These are phyloP conservation scores for Carettochelys insculpta DNA, from an alignment of 2,113 vertebrate species.

Conservation along the genomic window DNA sequence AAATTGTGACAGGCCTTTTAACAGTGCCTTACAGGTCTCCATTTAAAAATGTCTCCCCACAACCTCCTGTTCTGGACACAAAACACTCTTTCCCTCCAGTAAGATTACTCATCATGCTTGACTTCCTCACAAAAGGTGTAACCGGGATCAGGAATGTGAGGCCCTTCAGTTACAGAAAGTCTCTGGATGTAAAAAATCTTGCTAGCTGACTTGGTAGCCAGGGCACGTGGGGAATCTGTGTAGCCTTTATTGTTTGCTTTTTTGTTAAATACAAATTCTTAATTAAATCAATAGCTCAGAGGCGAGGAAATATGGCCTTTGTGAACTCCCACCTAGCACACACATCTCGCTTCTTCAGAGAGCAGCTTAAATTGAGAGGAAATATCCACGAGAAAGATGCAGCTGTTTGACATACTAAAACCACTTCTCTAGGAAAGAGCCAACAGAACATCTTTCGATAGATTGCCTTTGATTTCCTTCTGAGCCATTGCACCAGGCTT, in stretches of 20 bases:
- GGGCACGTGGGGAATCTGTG: neutral
- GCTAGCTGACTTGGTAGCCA: neutral
- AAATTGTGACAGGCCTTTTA: constrained; percentile 7
- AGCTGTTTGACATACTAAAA: neutral
- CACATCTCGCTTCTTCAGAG: neutral
- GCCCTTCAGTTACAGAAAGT: neutral
- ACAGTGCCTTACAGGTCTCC: constrained; percentile 8
- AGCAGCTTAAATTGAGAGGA: neutral
- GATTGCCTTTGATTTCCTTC: neutral
- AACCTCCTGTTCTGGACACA: neutral
- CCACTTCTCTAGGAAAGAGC: neutral
- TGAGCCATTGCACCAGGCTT: neutral
- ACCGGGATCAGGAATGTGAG: neutral
- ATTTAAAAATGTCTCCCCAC: constrained; percentile 13
- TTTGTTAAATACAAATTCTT: neutral
- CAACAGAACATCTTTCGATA: neutral
- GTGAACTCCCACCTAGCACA: neutral
- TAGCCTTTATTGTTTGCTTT: neutral
- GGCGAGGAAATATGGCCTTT: neutral
- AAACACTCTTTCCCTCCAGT: neutral
- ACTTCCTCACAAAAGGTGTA: too few species aligned
- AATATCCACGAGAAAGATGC: neutral
- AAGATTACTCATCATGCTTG: neutral
- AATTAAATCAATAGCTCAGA: neutral
- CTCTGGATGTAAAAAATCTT: neutral